Evolutionary conservation across 2,113 vertebrate genomes (phyloP), one percentile per base, ranked within the genome.

Genomic region (Seriola dumerili): DNA sequence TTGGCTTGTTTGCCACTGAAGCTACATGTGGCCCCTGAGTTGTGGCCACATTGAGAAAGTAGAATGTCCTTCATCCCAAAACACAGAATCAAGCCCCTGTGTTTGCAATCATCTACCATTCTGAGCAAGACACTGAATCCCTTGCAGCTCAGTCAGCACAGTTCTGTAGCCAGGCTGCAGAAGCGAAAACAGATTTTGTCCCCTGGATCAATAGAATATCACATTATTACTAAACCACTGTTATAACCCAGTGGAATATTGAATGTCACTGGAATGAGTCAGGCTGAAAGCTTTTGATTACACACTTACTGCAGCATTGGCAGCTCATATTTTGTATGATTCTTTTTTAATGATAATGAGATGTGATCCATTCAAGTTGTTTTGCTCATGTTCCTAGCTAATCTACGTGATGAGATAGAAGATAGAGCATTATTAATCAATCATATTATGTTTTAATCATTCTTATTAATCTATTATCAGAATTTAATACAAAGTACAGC

Each of bases 191-290:
- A 82, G 86, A 85, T 90, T 87, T 72, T 66, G 62, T 88, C 77
- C 80, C 13, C 23, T 34, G 62, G 58, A 89, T 92, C 90, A 86
- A 86, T 91, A 85, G 72, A 83, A 81, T 83, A 85, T 92, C 87
- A 83, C 67, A 81, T 87, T 91, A 80, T 80, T 78, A 80, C 80
- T 80, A 86, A 90, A 73, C 64, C 76, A 32, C 72, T 88, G 67
- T 81, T 62, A 90, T 80, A 87, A 83, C 70, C 84, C 64, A 34
- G 48, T 36, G 65, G 81, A 75, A 79, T 76, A 81, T 86, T 84
- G 66, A 90, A 80, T 88, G 85, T 87, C 85, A 78, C 63, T 40
- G 67, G 76, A 83, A 78, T 85, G 67, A 89, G 63, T 88, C 76
- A 65, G 64, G 72, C 52, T 61, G 55, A 84, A 78, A 88, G 76